Base-by-base conservation (phyloP, 2,113 vertebrate genomes). In the Anolis carolinensis region DNA sequence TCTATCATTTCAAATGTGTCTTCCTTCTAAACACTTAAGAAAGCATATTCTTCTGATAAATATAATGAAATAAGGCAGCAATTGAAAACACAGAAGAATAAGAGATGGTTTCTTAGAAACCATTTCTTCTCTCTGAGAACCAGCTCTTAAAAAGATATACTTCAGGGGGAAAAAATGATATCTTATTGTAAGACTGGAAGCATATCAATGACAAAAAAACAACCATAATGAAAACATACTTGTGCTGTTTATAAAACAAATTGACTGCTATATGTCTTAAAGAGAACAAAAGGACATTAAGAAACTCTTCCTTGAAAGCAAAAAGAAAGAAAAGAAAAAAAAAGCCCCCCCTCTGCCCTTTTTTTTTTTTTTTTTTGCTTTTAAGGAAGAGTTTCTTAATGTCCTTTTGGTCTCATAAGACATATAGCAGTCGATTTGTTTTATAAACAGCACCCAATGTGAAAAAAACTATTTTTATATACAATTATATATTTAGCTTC, bases 21-120 rank as follows among this genome's bases (percentile, higher is more conserved):
- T 48, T 90, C 67, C 21, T 86, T 83, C 81, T 76, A 36, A 50
- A 91, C 23, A 72, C 9, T 21, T 75, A 55, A 81, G 0, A 72
- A 71, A 81, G 81, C 83, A 74, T 82, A 9, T 9, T 82, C 9
- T 62, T 87, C 72, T 83, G 52, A 84, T n/a, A 44, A 89, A 82
- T 7, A 50, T 34, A 44, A 67, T 50, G 1, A 84, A 65, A 52
- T 76, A 76, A 70, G 48, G 44, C n/a, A 67, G 30, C 32, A 68
- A 13, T 18, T 84, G 52, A 44, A 65, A 23, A 27, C n/a, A 48
- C 59, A 67, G 59, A 65, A 27, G 21, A 67, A 16, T 81, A 85
- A 70, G 68, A 77, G 20, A 21, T 50, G 36, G 13, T 11, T 30
- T 50, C 50, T n/a, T 23, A 5, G 36, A 21, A 23, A 11, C 48